Evolutionary conservation across 2,797 vertebrate species (phyloP).

Genomic region (Mus minutoides): DNA sequence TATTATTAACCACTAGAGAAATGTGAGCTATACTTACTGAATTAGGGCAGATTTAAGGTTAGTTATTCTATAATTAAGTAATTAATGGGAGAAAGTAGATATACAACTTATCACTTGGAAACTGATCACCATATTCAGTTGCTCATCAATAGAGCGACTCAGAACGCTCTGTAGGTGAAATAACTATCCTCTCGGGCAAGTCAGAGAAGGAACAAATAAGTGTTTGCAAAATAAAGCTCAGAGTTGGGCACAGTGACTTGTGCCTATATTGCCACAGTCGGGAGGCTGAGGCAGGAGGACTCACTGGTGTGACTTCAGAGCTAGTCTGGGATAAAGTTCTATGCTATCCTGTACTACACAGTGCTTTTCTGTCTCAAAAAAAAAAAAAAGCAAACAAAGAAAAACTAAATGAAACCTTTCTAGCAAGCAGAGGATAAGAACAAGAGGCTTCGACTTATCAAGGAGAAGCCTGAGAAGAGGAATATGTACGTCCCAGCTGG

Average conservation of each 20-base stretch:
- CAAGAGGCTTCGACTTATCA: background rate
- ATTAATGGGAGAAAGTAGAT: background rate
- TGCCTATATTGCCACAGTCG: background rate
- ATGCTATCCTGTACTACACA: background rate
- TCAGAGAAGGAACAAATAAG: slow-evolving; percentile 6
- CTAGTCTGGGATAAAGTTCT: background rate
- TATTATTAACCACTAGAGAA: slow-evolving; percentile 19
- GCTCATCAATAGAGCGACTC: background rate
- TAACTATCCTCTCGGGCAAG: background rate
- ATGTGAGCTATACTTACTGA: slow-evolving; percentile 22
- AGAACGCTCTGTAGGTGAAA: background rate
- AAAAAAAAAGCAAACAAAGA: background rate
- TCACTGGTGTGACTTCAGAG: background rate
- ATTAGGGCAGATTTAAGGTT: background rate
- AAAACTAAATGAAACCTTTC: background rate
- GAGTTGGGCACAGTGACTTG: background rate
- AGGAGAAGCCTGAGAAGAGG: background rate
- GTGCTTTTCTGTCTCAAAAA: background rate
- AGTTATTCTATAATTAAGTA: background rate
- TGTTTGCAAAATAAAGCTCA: slow-evolving; percentile 52
- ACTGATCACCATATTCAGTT: background rate
- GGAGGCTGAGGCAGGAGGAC: background rate
- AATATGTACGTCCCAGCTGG: accelerated
- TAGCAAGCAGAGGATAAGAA: background rate
- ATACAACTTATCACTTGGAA: slow-evolving; percentile 3